Base-by-base conservation (phyloP, 2,797 vertebrate genomes). In the Crenuchus spilurus region DNA sequence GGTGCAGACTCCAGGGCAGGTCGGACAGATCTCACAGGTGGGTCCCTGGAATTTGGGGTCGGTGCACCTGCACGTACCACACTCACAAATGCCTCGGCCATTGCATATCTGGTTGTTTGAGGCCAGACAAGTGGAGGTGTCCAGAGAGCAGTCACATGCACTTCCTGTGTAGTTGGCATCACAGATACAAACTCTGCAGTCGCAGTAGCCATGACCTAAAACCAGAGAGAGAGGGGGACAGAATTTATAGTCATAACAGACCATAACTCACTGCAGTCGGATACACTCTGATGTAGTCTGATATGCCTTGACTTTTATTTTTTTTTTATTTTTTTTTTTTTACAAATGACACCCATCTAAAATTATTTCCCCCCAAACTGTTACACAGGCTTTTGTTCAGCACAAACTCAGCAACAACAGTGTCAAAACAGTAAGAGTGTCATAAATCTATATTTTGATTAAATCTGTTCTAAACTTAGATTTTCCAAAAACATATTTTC, bases 1-100 rank as follows among this genome's bases (percentile, higher is more conserved):
- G 0, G 91, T 62, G 76, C 98, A 99, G 77, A 97, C 96, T 0
- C 97, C 96, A 0, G 95, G 94, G 78, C 96, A 99, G 82, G 98
- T 99, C 81, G 96, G 98, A 71, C 98, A 99, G 83, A 94, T 92
- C 89, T 99, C 98, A 11, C 98, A 99, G 0, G 97, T 97, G 0
- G 94, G 88, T 8, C 98, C 98, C 78, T 99, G 97, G 84, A 98
- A 99, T 82, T 97, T 98, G 55, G 94, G 87, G 76, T 96, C 93
- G 2, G 94, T 97, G 72, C 98, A 99, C 51, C 93, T 98, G 85
- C 98, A 99, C 82, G 81, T 76, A 1, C 97, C 98, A 28, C 98
- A 99, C 0, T 95, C 95, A 0, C 98, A 99, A 0, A 22, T 72
- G 0, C 98, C 97, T 13, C 96, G 92, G 20, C 97, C 97, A 0